phyloP scores from a whole-genome alignment of 2,113 vertebrate genomes.

The Rhizomys pruinosus region DNA sequence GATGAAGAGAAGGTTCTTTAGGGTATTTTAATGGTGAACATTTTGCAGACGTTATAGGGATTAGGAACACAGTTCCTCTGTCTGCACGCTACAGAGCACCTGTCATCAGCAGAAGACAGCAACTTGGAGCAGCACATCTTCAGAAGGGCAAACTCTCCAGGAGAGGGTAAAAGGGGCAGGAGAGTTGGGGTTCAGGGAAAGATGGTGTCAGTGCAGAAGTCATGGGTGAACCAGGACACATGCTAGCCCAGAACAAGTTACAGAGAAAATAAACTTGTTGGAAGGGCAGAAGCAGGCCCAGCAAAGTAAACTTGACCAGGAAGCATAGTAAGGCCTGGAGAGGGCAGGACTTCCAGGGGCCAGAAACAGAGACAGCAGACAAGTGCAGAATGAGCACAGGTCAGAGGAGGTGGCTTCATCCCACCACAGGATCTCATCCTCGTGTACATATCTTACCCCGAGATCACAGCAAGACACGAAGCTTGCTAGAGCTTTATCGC shows the following conservation, averaged over 20 bases:
- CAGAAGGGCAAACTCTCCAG: background rate
- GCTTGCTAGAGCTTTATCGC: background rate
- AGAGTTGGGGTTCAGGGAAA: background rate
- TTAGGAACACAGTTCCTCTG: too few relatives aligned
- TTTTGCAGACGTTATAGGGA: background rate
- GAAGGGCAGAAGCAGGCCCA: background rate
- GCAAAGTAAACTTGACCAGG: background rate
- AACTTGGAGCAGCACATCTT: background rate
- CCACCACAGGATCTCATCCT: background rate
- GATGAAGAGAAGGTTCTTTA: background rate
- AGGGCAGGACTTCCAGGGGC: background rate
- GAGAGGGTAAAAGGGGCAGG: background rate
- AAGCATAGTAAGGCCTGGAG: background rate
- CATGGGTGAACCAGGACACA: background rate
- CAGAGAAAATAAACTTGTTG: background rate
- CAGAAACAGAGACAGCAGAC: background rate
- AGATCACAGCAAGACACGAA: background rate
- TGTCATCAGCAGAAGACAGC: background rate
- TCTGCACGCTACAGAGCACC: background rate
- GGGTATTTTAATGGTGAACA: background rate
- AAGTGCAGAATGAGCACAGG: background rate
- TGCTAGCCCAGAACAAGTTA: background rate
- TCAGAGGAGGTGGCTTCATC: background rate
- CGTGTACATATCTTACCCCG: background rate
- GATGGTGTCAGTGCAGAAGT: background rate